Conservation (phyloP, 2,797 vertebrate genomes). For the Micropoecilia bifurca region DNA sequence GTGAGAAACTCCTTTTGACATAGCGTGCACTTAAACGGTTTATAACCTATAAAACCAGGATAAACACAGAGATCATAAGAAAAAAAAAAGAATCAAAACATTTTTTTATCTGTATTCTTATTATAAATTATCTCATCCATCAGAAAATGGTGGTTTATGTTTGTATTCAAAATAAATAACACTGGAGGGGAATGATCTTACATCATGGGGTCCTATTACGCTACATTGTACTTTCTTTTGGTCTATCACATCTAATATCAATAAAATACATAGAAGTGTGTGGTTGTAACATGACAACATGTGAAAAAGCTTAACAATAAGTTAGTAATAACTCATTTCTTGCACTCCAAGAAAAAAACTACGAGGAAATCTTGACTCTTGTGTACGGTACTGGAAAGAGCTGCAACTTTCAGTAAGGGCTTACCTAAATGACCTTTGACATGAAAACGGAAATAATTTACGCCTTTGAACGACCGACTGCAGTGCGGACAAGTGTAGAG, state of each 20-base stretch:
- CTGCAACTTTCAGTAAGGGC: not conserved
- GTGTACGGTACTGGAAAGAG: not conserved
- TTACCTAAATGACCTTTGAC: conserved; percentile 91
- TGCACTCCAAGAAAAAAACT: not conserved
- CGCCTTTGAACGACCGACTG: conserved; percentile 86
- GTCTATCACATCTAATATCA: not conserved
- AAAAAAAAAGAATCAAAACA: not conserved
- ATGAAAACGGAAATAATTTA: conserved; percentile 89
- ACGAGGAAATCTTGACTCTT: not conserved
- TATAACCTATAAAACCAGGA: conserved; percentile 81
- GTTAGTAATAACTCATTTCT: not conserved
- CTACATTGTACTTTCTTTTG: not conserved
- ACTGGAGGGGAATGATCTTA: not conserved
- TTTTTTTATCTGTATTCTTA: not conserved
- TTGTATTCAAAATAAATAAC: not conserved
- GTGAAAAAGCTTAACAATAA: not conserved
- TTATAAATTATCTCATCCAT: not conserved
- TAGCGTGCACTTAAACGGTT: conserved; percentile 88
- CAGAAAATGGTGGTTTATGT: not conserved
- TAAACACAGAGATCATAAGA: not conserved
- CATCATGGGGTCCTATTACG: not conserved
- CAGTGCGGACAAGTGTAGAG: conserved; percentile 89
- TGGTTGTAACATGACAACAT: not conserved
- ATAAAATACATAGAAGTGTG: not conserved
- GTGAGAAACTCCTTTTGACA: conserved; percentile 96